phyloP scores from a whole-genome alignment of 2,888 invertebrate genomes.

The Fragum whitleyi region DNA sequence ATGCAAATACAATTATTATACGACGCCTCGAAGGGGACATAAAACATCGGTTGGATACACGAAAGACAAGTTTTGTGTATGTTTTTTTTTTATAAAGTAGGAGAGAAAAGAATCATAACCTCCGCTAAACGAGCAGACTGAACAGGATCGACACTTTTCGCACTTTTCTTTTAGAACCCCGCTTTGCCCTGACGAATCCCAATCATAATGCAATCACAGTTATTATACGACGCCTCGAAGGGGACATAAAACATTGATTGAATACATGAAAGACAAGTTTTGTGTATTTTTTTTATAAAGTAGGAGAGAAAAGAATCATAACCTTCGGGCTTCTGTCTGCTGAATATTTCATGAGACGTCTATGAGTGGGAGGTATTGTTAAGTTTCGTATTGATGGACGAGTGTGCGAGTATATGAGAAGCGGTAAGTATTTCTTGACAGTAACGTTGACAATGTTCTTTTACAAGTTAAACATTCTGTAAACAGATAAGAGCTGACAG shows the following conservation, averaged over 20 bases:
- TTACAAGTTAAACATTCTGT: too few species aligned
- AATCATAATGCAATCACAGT: not conserved
- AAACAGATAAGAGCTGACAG: too few species aligned
- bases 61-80: not conserved
- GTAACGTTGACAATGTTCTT: too few species aligned
- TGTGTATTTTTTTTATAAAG: not conserved
- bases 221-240: not conserved
- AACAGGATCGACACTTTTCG: too few species aligned
- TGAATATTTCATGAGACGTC: not conserved
- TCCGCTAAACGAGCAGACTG: too few species aligned
- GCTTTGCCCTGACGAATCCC: too few species aligned
- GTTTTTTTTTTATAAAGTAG: not conserved
- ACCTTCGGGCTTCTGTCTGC: not conserved
- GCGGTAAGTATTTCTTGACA: too few species aligned
- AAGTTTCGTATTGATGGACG: not conserved
- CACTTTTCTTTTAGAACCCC: too few species aligned
- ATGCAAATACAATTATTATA: not conserved
- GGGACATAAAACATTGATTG: not conserved
- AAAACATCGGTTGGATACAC: not conserved
- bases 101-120: not conserved
- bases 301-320: not conserved
- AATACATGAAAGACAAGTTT: not conserved
- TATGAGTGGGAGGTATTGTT: conserved; percentile 2
- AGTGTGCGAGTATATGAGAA: not conserved
- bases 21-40: not conserved